Base-by-base conservation (phyloP, 2,113 vertebrate genomes). In the Cochlearius cochlearius region DNA sequence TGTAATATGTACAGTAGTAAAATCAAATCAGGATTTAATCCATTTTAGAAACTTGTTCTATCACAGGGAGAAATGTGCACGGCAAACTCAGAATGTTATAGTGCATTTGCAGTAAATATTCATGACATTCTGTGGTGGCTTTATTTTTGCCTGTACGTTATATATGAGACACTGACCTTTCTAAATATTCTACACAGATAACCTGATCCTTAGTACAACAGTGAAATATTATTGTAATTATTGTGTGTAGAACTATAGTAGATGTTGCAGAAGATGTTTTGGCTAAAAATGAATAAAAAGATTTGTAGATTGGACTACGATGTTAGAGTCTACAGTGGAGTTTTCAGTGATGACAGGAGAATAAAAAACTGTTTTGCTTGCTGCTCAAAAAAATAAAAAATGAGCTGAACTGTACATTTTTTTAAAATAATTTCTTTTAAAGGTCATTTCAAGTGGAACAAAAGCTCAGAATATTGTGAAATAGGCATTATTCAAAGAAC, bases 21-120 rank as follows among this genome's bases (percentile, higher is more conserved):
- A 98, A 97, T 92, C 79, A 97, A 94, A 96, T 93, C 68, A 94
- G 76, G 58, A 85, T 95, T 95, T 89, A 97, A 97, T 94, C 87
- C 91, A 93, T 94, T 96, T 92, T 91, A 86, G 89, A 89, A 97
- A 66, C 81, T 60, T 77, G 67, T 86, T 96, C 77, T 88, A 91
- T 96, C 94, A 88, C 29, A 76, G 39, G 67, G 23, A 95, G 56
- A 78, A 91, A 95, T 91, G 64, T 68, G 49, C 39, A 73, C 36
- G 38, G 53, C 55, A 84, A 90, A 95, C 73, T 86, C 50, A 2
- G 82, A 90, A 72, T 64, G 43, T 87, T 92, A 84, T 55, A 92
- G 38, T 45, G 49, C 72, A 92, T 95, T 95, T 95, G 85, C 82
- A 95, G 66, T 96, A 97, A 98, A 97, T 97, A 93, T 95, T 95